Base-by-base conservation (phyloP, 2,797 vertebrate species). In the Podarcis siculus region DNA sequence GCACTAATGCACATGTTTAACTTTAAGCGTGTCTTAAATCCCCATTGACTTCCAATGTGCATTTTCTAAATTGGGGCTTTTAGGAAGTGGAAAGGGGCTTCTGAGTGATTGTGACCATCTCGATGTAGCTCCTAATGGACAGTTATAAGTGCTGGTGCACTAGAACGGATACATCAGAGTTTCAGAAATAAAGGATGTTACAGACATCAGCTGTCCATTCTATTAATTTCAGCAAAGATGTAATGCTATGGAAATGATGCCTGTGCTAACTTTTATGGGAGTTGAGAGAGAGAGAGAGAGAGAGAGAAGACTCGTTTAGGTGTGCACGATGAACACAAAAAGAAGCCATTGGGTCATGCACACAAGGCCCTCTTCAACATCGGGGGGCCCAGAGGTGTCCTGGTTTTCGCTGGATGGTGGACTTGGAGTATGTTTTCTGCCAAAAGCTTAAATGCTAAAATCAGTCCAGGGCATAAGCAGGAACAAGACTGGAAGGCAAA, bases 11-110 rank as follows among this genome's bases (percentile, higher is more conserved):
- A 82, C 39, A 4, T 86, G 39, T 87, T 87, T 87, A 87, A 87
- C 71, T 75, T 82, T 87, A 87, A 76, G 71, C 79, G 66, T 75
- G 69, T 42, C 79, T 87, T 87, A 82, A 87, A 87, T 82, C 25
- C 71, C 71, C 79, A 82, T 82, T 82, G 79, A 87, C 86, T 87
- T 87, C 69, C 71, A 82, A 27, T 87, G 58, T 21, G 15, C 79
- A 66, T 75, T 82, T 87, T 82, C 86, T 82, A 82, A 87, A 87
- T 87, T 75, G 71, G 79, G 27, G 86, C 86, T 87, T 82, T 87
- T 87, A 87, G 71, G 71, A 82, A 82, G 39, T 76, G 19, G 61
- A 87, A 55, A 42, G 71, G 86, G 71, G 30, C n/a, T 87, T 82
- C 37, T 87, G 86, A 87, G 25, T 58, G 64, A 88, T 88, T 78